Evolutionary conservation across 2,888 invertebrate genomes (phyloP).

Genomic region (Didymodactylos carnosus): DNA sequence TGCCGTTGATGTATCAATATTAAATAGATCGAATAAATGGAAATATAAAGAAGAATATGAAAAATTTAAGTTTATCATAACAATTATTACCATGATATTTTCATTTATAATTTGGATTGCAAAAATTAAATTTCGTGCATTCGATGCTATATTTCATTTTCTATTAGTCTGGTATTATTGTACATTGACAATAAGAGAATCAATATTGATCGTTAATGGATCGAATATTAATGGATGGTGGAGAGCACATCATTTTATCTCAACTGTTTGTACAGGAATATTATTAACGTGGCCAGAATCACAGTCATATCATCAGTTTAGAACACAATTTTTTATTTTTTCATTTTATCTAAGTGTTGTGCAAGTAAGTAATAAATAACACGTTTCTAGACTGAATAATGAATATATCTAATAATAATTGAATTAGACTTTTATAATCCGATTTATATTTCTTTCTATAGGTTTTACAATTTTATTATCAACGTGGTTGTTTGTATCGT

Average conservation of each 20-base stretch:
- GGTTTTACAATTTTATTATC: constrained; percentile 81
- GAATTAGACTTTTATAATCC: constrained; percentile 40
- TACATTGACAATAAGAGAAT: constrained; percentile 90
- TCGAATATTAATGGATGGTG: constrained; percentile 57
- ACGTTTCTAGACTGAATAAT: background rate
- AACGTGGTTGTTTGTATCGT: constrained; percentile 68
- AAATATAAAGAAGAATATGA: constrained; percentile 97
- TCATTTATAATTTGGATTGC: constrained; percentile 58
- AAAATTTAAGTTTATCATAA: constrained; percentile 84
- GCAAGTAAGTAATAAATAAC: constrained; percentile 24
- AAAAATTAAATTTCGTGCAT: constrained; percentile 48
- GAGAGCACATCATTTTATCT: constrained; percentile 90
- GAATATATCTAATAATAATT: background rate
- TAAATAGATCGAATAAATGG: constrained; percentile 71
- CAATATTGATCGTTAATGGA: constrained; percentile 90
- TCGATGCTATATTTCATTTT: constrained; percentile 47
- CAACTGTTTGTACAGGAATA: constrained; percentile 82
- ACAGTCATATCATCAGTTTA: background rate
- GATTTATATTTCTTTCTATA: constrained; percentile 47
- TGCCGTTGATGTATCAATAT: constrained; percentile 85
- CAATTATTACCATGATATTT: constrained; percentile 68
- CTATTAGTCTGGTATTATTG: constrained; percentile 98
- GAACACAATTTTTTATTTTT: constrained; percentile 13
- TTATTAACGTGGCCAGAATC: constrained; percentile 59
- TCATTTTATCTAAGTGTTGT: constrained; percentile 17